Evolutionary conservation across 2,113 vertebrate genomes (phyloP).

Genomic region (Prolemur simus): DNA sequence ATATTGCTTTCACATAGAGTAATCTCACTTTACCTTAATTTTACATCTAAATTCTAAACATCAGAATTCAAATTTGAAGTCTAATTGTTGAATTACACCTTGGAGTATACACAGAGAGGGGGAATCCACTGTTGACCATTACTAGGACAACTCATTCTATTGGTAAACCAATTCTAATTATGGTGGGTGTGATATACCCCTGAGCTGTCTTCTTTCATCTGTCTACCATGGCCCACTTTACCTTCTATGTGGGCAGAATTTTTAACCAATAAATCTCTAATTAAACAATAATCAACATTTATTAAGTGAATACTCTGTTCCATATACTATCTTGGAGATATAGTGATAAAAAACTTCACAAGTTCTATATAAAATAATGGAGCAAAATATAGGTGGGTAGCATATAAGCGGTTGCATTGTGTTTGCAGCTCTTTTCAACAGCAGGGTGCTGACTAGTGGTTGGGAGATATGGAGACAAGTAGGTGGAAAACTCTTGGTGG

Average conservation of each 20-base stretch:
- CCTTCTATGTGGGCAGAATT: neutral
- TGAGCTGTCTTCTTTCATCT: neutral
- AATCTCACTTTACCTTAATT: neutral
- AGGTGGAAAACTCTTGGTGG: neutral
- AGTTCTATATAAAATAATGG: neutral
- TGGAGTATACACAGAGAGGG: neutral
- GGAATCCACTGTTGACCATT: neutral
- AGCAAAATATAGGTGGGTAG: neutral
- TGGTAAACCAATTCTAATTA: neutral
- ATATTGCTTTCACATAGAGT: neutral
- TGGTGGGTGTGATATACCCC: neutral
- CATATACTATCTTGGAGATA: neutral
- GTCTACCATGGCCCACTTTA: neutral
- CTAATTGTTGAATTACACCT: neutral
- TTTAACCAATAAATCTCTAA: neutral
- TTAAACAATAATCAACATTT: neutral
- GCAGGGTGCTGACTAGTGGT: neutral
- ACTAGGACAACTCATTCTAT: neutral
- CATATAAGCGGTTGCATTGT: neutral
- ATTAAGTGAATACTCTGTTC: neutral
- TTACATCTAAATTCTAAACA: neutral
- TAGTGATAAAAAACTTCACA: neutral
- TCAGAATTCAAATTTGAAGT: neutral
- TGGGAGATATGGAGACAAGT: neutral
- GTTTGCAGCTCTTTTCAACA: neutral